Conservation (phyloP, 2,113 vertebrate species). For the Picathartes gymnocephalus region DNA sequence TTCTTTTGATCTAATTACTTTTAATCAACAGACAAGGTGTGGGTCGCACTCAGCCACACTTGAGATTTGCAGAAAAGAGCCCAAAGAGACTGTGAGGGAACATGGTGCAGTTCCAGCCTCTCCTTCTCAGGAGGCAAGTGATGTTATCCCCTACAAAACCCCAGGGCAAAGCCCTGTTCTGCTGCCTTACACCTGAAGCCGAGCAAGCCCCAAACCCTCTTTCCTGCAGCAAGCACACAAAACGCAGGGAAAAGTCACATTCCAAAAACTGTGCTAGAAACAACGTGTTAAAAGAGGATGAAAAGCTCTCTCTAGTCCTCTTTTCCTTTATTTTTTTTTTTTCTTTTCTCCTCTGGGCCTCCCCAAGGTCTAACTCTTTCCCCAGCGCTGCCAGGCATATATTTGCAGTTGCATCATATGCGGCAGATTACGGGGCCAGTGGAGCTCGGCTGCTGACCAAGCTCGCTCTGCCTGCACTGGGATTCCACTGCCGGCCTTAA, state of each 20-base stretch:
- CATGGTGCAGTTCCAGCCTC: not conserved
- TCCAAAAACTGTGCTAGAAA: not conserved
- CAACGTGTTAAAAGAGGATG: not conserved
- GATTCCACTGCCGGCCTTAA: constrained; percentile 96
- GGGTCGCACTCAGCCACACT: not conserved
- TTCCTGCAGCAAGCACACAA: not conserved
- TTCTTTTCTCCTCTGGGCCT: not conserved
- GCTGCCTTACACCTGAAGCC: not conserved
- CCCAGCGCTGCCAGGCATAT: not conserved
- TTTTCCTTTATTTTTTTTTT: fast-evolving
- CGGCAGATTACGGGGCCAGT: constrained; percentile 39
- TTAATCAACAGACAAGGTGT: not conserved
- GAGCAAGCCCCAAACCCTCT: not conserved
- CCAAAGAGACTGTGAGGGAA: not conserved
- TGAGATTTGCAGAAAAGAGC: not conserved
- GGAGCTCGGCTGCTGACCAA: constrained; percentile 79
- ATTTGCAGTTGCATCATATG: constrained; percentile 65
- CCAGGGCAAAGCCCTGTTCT: fast-evolving
- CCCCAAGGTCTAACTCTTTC: constrained; percentile 35
- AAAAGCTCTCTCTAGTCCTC: not conserved
- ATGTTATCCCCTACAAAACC: not conserved
- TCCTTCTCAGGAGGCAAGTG: fast-evolving
- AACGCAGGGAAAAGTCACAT: not conserved
- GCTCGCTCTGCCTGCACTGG: constrained; percentile 82
- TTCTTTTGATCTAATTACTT: not conserved